Evolutionary conservation across 2,113 vertebrate species (phyloP), one percentile per base, ranked within the genome.

Genomic region (Cygnus buccinator): DNA sequence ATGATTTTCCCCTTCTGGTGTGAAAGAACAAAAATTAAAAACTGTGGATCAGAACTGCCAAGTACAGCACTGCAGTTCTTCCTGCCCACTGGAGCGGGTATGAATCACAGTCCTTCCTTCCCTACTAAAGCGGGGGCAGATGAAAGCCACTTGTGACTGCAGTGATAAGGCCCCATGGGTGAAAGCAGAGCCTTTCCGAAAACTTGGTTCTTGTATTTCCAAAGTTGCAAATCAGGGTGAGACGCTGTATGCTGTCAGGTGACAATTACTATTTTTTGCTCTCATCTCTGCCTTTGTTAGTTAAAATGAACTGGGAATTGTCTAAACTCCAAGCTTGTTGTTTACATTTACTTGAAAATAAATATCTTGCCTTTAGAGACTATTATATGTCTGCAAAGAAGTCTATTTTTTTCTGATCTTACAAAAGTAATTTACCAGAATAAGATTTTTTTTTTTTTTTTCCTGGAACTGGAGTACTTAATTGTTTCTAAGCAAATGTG

Each of bases 401-500:
- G 52, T 77, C 37, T 75, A 19, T 83, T 89, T 94, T 83, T 95
- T 83, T 29, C 58, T 84, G 43, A 80, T 90, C 73, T 95, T 13
- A 1, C 43, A 79, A 20, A 79, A 93, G 87, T 91, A 63, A 95
- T 95, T 93, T 93, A 95, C 90, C 80, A 89, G 93, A 95, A 96
- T 39, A 63, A 19, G 52, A 74, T 50, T n/a, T 54, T 43, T 62
- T 61, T 35, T 61, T 35, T 84, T 87, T 86, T 67, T 91, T 95
- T 93, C 70, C 94, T 11, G 10, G 93, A 93, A 95, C 63, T 39
- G 26, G 75, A 29, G 25, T 92, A 84, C 81, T 91, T 96, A 95
- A 92, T 94, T 58, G 77, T 92, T 94, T 91, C 62, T 78, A 92
- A 13, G 79, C 66, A 94, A 94, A 89, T 97, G 82, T 94, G 84